Base-by-base conservation (phyloP, 2,113 vertebrate species). In the Myotis yumanensis region DNA sequence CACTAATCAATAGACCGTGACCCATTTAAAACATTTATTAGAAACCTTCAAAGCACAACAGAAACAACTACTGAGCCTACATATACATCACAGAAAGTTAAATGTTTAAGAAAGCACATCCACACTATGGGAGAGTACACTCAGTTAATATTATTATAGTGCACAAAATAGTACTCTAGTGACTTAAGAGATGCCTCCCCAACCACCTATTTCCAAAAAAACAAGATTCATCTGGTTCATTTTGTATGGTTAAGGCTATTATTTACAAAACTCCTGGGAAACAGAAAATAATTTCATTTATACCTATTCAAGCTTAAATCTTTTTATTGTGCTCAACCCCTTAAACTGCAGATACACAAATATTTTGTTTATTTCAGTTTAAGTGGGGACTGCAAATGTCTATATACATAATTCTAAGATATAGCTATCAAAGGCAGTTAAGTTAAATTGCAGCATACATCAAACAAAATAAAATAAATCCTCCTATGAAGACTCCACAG, bases 181-280 rank as follows among this genome's bases (percentile, higher is more conserved):
- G n/a, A 77, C 46, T 10, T 11, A 5, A 12, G 11, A 71, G 14
- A 86, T 87, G 5, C 16, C 20, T 51, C 57, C 11, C 28, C 12
- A 79, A 68, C 7, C 25, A 40, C 57, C 86, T 51, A 83, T 48
- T 95, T 81, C 59, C 51, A 86, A 37, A 86, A 85, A 7, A 72
- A 37, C 9, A 14, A 66, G 15, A 75, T 91, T 15, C 30, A 57
- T 73, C n/a, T 62, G 25, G 16, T 72, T 93, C 57, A 62, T n/a
- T 75, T 22, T 37, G 2, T 25, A 72, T 4, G 25, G 32, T 40
- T 43, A 23, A 90, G 17, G 35, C 7, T n/a, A 28, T 62, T 84
- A 84, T 64, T 94, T 84, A 92, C 9, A 93, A 88, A 95, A 90
- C 32, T 64, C 8, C 17, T n/a, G 16, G 14, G 37, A 72, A 48